Evolutionary conservation across 1,140 invertebrate genomes (phyloP).

Genomic region (Bombus balteatus): DNA sequence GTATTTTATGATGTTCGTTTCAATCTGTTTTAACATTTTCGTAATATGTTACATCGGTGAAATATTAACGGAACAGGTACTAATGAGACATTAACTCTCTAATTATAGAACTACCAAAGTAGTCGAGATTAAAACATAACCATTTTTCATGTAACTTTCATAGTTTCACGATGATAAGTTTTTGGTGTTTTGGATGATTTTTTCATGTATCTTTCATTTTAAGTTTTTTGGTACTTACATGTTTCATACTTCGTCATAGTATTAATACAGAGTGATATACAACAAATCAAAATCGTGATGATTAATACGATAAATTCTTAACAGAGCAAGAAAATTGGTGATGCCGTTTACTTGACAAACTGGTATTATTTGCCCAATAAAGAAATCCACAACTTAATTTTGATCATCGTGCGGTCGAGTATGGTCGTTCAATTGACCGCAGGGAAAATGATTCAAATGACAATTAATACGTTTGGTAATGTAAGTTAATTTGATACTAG

Average conservation of each 20-base stretch:
- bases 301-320: neutral
- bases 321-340: conserved; percentile 68
- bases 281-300: neutral
- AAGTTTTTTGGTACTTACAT: too few relatives aligned
- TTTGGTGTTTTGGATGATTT: too few relatives aligned
- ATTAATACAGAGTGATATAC: neutral
- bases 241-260: too few relatives aligned
- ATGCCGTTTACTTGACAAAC: conserved; percentile 63
- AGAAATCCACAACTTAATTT: conserved; percentile 53
- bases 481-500: conserved; percentile 52
- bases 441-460: conserved; percentile 64
- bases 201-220: too few relatives aligned
- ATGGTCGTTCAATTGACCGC: conserved; percentile 62
- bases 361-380: conserved; percentile 65
- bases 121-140: too few relatives aligned
- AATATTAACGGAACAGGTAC: conserved; percentile 66
- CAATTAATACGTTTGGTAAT: conserved; percentile 64
- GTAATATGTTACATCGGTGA: conserved; percentile 72
- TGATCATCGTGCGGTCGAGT: conserved; percentile 67
- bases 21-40: conserved; percentile 68
- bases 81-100: neutral
- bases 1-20: conserved; percentile 46
- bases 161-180: too few relatives aligned
- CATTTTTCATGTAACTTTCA: too few relatives aligned
- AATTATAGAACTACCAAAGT: too few relatives aligned